Base-by-base conservation (phyloP, 2,113 vertebrate genomes). In the Nothocercus julius region DNA sequence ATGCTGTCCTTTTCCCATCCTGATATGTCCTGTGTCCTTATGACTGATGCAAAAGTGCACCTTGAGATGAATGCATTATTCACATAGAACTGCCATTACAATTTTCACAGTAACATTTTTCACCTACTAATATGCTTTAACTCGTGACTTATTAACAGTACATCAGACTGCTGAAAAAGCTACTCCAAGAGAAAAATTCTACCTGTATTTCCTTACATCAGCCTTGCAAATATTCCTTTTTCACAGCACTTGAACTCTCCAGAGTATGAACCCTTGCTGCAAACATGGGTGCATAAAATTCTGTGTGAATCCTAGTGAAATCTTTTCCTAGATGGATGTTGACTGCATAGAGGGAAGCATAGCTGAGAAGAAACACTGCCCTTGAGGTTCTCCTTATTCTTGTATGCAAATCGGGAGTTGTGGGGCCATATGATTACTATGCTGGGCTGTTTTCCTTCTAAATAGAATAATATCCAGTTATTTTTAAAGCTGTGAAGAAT, bases 41-140 rank as follows among this genome's bases (percentile, higher is more conserved):
- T 36, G 75, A 81, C 85, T 95, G 96, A 89, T 95, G 85, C 73
- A 85, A 34, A 90, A 69, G 42, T 51, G 28, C 61, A 94, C 78
- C 92, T 69, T 40, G 59, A 74, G 75, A 51, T 92, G 56, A 86
- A 89, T 63, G 72, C 79, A 69, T 86, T 96, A 84, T 83, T 95
- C 15, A 24, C 84, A 38, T 53, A 75, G 73, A 93, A 64, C 70
- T 79, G 62, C 93, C 85, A 68, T 82, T 86, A 74, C 27, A 68
- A 73, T 95, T 93, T 95, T 95, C 95, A 94, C 92, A 92, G 95
- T 91, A 95, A 82, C 62, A 92, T 96, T 97, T 90, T 96, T 96
- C 91, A 95, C 86, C 83, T 94, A 40, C 78, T 93, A 92, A 93
- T 91, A 78, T 76, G 84, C 51, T 97, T 95, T 95, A 49, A 75